Conservation (phyloP, 1,140 invertebrate species). For the Temnothorax longispinosus region DNA sequence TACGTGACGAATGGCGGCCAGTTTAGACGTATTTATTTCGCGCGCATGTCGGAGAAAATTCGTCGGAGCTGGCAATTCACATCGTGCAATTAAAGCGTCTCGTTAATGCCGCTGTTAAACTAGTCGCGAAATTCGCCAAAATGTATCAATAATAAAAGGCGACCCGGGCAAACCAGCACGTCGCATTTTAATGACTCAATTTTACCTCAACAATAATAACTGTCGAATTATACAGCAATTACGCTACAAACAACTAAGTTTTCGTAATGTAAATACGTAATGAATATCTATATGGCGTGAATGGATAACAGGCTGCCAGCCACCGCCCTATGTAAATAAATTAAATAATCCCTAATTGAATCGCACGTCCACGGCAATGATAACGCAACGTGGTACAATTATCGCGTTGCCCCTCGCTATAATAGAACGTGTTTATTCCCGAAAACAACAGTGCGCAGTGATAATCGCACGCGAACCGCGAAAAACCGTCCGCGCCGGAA, state of each 20-base stretch:
- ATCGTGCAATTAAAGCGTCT: background rate
- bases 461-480: conserved; percentile 11
- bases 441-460: conserved; percentile 11
- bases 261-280: background rate
- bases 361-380: background rate
- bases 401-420: background rate
- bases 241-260: background rate
- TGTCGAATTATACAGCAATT: conserved; percentile 5
- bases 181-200: conserved; percentile 11
- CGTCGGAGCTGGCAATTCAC: background rate
- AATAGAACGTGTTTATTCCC: background rate
- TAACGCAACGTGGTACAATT: background rate
- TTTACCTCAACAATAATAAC: background rate
- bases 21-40: background rate
- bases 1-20: background rate
- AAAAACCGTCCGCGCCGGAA: conserved; percentile 1
- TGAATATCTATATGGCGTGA: background rate
- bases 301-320: background rate
- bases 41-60: no score
- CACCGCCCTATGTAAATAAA: conserved; percentile 9
- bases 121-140: background rate
- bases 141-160: conserved; percentile 16
- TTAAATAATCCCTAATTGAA: conserved; percentile 38
- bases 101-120: conserved; percentile 7
- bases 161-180: background rate